Evolutionary conservation across 92 coral and sea anemone species (phyloP), one percentile per base, ranked within the genome.

Genomic region (Bergia puertoricense): DNA sequence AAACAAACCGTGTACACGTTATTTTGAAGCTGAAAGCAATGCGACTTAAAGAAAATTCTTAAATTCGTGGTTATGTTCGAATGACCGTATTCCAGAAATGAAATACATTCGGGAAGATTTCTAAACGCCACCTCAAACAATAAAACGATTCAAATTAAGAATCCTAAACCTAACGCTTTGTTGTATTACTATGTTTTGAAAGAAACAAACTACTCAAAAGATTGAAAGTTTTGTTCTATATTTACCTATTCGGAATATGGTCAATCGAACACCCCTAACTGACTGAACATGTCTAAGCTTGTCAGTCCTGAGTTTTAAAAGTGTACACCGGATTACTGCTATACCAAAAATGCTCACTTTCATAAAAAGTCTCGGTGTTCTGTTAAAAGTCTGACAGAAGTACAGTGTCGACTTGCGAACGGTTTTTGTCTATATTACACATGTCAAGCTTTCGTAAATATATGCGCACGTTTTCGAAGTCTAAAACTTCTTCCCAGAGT

Each of bases 401-500:
- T 8, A 50, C 83, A 36, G 83, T 69, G 13, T 37, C 4, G 67
- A n/a, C 41, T 43, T 67, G 57, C 14, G 38, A 45, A 73, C n/a
- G 66, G 7, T 45, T 20, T 18, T 74, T 20, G 76, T 82, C 86
- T 82, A 82, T 82, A 65, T 66, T 82, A 82, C 86, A 82, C 39
- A 20, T 14, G 20, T 40, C 68, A 80, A 36, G 44, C 74, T 41
- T 14, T 22, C 41, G 84, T 80, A 62, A 76, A 39, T 20, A 43
- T 30, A 56, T 66, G 43, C 73, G 37, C 62, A 48, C n/a, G 48
- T 50, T 74, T 85, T 23, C 16, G 66, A 42, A 37, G 56, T 48
- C 78, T 89, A 92, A 78, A 95, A 97, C 91, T 95, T 94, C 96
- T 97, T 95, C 88, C 99, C 99, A 3, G 99, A 97, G 86, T 91